Evolutionary conservation across 2,113 vertebrate genomes (phyloP), one percentile per base, ranked within the genome.

Genomic region (Fulmarus glacialis): DNA sequence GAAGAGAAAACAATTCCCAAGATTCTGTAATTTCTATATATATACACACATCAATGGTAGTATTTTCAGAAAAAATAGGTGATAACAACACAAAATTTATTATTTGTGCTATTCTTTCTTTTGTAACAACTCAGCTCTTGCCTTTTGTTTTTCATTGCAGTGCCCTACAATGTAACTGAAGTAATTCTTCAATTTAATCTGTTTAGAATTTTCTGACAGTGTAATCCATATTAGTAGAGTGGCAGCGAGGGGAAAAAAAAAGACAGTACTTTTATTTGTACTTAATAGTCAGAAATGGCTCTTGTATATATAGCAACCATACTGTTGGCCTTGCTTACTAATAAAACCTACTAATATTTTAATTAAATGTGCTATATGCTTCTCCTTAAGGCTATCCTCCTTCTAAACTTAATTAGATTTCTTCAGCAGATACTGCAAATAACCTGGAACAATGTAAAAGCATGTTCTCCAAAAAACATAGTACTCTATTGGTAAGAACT

Each of bases 141-240:
- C 72, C 75, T 96, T 92, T 96, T 87, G 75, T 38, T 94, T 96
- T 96, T 95, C 82, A 87, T 96, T 97, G 96, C 89, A 96, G 89
- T 96, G 95, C 75, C 86, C 82, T 95, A 70, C 48, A 87, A 15
- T 58, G 67, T 91, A 96, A 91, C 36, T 92, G 59, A 96, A 89
- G 50, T 77, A 93, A 64, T 93, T 89, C 34, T 77, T 83, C 75
- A 53, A 7, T 60, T 71, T 78, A 72, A 78, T 86, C 84, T 45
- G 9, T 92, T 88, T 29, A 36, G 66, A 58, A 52, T 63, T 88
- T 92, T 94, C 66, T 86, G 67, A 62, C 34, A 56, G 23, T 67
- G 8, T 78, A 86, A 77, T 82, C 4, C 3, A 3, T 60, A 59
- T 56, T 67, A 89, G 23, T 38, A 38, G 70, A 72, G 23, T 82